These are phyloP conservation scores for Drosophila anceps DNA, from an alignment of 2,888 invertebrate species.

Conservation along the genomic window DNA sequence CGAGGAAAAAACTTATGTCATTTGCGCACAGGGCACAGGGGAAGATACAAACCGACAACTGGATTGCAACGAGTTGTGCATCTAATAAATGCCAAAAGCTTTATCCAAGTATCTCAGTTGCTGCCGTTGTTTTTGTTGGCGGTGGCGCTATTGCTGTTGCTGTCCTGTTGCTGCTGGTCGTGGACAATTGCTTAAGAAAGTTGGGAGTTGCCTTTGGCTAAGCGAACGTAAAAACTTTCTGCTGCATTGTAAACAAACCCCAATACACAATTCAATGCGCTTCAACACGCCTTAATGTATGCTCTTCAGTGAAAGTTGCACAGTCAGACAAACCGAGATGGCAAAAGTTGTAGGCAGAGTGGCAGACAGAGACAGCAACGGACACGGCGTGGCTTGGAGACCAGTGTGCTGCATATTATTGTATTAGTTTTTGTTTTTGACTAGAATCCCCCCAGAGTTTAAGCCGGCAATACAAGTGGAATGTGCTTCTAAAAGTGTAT, in stretches of 20 bases:
- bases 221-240: slow-evolving; percentile 78
- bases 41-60: slow-evolving; percentile 13
- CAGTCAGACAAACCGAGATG: slow-evolving; percentile 17
- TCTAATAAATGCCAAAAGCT: slow-evolving; percentile 74
- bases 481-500: slow-evolving; percentile 4
- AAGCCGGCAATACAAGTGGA: slow-evolving; percentile 39
- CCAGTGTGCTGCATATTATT: slow-evolving; percentile 72
- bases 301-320: slow-evolving; percentile 68
- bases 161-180: slow-evolving; percentile 35
- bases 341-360: slow-evolving; percentile 8
- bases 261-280: slow-evolving; percentile 80
- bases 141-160: slow-evolving; percentile 15
- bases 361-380: slow-evolving; percentile 2
- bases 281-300: slow-evolving; percentile 79
- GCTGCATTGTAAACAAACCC: slow-evolving; percentile 79
- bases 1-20: slow-evolving; percentile 64
- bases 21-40: slow-evolving; percentile 23
- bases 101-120: slow-evolving; percentile 24
- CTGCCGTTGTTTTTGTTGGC: slow-evolving; percentile 17
- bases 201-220: slow-evolving; percentile 72
- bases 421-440: slow-evolving; percentile 67
- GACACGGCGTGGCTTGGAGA: slow-evolving; percentile 35
- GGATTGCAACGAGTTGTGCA: slow-evolving; percentile 60
- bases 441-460: slow-evolving; percentile 49
- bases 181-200: slow-evolving; percentile 73